Evolutionary conservation across 2,797 vertebrate genomes (phyloP), one percentile per base, ranked within the genome.

Genomic region (Bradypus variegatus): DNA sequence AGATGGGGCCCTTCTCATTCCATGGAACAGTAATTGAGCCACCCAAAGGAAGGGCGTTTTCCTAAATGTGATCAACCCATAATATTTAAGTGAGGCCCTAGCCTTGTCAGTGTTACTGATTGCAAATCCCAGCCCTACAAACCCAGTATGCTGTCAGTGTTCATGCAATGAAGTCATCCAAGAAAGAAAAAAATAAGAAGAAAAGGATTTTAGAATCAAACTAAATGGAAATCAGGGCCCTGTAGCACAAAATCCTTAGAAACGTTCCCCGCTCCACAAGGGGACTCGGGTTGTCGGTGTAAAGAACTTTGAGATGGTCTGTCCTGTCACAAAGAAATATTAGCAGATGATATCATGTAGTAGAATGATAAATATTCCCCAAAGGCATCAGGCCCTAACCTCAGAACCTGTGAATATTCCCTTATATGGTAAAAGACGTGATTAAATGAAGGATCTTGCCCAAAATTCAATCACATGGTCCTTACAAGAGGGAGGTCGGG

Each of bases 71-170:
- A 83, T 65, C 31, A 91, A 86, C 50, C 45, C 62, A 33, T 48
- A 27, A n/a, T 2, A 27, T 14, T 2, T 45, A 33, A 9, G 25
- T 1, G 7, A 0, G 6, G 27, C 55, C 64, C 50, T 75, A 2
- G 18, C 45, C 85, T 73, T 69, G 21, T 65, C 73, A 36, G 14
- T 87, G 15, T 16, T 45, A 29, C 62, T 12, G 50, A 80, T 13
- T 18, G 31, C 77, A 80, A 84, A 55, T 16, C 19, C 45, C 60
- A 36, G 5, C 13, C n/a, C 45, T 53, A 31, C 31, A 50, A 92
- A 69, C 10, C 64, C 88, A 67, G 6, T 23, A 77, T 1, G 2
- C 67, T 48, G 0, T 15, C 3, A 19, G 53, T 23, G 2, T 15
- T 77, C 53, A 3, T 7, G 5, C 38, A 36, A 27, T 16, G 4